Evolutionary conservation across 2,888 invertebrate genomes (phyloP), one percentile per base, ranked within the genome.

Genomic region (Eugnorisma glareosa): DNA sequence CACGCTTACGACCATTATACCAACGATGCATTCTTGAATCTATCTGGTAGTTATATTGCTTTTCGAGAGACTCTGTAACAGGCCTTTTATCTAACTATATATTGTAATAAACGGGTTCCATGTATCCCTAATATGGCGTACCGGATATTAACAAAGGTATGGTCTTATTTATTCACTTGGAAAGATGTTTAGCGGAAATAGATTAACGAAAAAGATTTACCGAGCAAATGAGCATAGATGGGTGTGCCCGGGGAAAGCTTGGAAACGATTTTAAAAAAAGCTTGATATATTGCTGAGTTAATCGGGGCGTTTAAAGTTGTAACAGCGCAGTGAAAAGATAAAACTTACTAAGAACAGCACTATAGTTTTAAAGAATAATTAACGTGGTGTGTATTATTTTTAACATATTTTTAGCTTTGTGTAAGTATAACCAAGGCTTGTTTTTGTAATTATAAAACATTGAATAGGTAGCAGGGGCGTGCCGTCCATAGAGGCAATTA

Each of bases 181-280:
- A 82, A 83, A 70, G 21, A 67, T 48, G 40, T 78, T 48, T 35
- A 54, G 64, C 61, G 54, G 54, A 63, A 63, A 37, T 35, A 69
- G 69, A 79, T 83, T 73, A 83, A 57, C 64, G 68, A 40, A 81
- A 78, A 83, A 43, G 72, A 81, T 77, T 72, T 72, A 70, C 15
- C n/a, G 35, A 57, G 35, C 1, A 59, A 79, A 70, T 73, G 43
- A 73, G 7, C 37, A 0, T 35, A 3, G 2, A 40, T 28, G 28
- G 15, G 66, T 40, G 11, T 18, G 21, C 4, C 21, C 45, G 21
- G 28, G 40, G 7, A 66, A 69, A 70, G 37, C 43, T 67, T 51
- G 35, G 18, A 59, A 43, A 37, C 35, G 40, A 45, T 59, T n/a
- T 18, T 63, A 37, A 51, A 51, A 35, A 24, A 45, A 28, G 13